Evolutionary conservation across 2,797 vertebrate genomes (phyloP), one percentile per base, ranked within the genome.

Genomic region (Chrosomus eos): DNA sequence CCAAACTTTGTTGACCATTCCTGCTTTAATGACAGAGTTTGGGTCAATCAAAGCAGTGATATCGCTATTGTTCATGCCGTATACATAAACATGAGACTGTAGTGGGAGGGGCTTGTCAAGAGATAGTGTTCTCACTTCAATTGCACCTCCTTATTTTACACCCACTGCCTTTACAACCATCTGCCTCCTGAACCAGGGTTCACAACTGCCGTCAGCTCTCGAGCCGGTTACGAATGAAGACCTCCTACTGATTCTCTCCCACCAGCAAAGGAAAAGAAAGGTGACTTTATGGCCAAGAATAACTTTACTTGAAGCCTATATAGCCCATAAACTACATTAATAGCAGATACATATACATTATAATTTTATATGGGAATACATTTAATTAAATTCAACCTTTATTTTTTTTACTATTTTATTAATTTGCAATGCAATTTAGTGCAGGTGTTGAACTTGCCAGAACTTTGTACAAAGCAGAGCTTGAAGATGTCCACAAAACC

Each of bases 121-220:
- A 77, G 78, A 28, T 45, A 2, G 18, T 53, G 33, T 78, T 83
- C 43, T 68, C 73, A 36, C 80, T 78, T 76, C 60, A 67, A 85
- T 90, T 86, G 38, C 80, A 73, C 51, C 85, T 88, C 83, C 80
- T 81, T 9, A 67, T 74, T 89, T 87, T 85, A 85, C 28, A 66
- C 85, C 82, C 81, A 53, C 85, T 75, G 88, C 90, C 89, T 89
- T 92, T 91, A 92, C 90, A 92, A 92, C 93, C 81, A 55, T 51
- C 72, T 87, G 89, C 92, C 93, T 93, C 67, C 91, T 92, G 92
- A 92, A 90, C 91, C 88, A 86, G 92, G 90, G 93, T 83, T 92
- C 87, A 90, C 68, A 89, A 91, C 89, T 92, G 93, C 91, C 87
- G 91, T 90, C 92, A 86, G 90, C 90, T 91, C 82, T 86, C 64